Percentiles rank a stretch among this genome's conserved stretches.
Conservation (phyloP, 2,113 vertebrate genomes). For the Phyllopteryx taeniolatus region DNA sequence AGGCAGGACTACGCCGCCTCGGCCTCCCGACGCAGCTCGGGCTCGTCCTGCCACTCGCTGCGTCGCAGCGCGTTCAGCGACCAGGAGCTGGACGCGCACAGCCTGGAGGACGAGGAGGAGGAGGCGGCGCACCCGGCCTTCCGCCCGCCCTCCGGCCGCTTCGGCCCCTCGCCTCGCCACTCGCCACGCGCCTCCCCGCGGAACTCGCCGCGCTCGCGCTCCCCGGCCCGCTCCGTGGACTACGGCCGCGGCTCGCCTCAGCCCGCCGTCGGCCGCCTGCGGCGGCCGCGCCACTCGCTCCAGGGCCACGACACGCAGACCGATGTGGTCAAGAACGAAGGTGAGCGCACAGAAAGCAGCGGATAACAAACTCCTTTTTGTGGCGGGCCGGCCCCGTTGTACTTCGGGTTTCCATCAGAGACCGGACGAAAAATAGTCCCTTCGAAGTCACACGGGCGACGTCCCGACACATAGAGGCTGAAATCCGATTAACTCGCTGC, state of each 20-base stretch:
- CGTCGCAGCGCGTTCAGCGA: constrained; percentile 93
- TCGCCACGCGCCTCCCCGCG: constrained; percentile 91
- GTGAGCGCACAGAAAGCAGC: constrained; percentile 59
- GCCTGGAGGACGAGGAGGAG: constrained; percentile 96
- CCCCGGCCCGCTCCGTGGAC: constrained; percentile 89
- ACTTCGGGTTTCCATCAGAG: background rate
- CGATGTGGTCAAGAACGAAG: constrained; percentile 92
- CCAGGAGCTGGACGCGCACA: constrained; percentile 95
- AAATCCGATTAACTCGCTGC: too few relatives aligned
- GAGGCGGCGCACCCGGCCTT: constrained; percentile 83
- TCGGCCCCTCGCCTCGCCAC: constrained; percentile 91
- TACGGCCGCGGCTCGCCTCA: constrained; percentile 88
- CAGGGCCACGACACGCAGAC: constrained; percentile 90
- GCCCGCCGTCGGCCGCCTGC: constrained; percentile 91
- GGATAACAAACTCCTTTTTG: too few relatives aligned
- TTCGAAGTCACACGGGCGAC: too few relatives aligned
- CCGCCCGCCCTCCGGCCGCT: constrained; percentile 84
- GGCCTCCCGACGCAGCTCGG: constrained; percentile 92
- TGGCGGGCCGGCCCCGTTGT: background rate
- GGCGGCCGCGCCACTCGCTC: constrained; percentile 93
- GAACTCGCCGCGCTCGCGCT: constrained; percentile 92
- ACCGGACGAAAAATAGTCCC: too few relatives aligned
- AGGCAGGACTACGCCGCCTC: constrained; percentile 94
- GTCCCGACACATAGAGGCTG: too few relatives aligned
- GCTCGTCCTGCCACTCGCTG: constrained; percentile 93